phyloP scores from a whole-genome alignment of 1,140 invertebrate genomes.

The Tetranychus cinnabarinus region DNA sequence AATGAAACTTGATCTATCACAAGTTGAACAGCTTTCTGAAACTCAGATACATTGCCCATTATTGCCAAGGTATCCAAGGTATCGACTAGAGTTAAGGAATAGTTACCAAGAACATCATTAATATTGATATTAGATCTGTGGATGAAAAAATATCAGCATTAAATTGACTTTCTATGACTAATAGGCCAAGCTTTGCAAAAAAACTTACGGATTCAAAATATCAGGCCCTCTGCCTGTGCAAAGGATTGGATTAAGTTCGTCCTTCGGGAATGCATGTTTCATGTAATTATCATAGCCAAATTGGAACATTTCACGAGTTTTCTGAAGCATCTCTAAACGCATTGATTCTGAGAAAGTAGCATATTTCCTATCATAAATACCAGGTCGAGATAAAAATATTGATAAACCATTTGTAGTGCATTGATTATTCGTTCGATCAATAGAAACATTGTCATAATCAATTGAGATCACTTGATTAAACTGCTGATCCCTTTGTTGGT shows the following conservation, averaged over 20 bases:
- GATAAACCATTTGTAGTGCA: neutral
- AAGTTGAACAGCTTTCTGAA: slow-evolving; percentile 33
- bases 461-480: too few species aligned
- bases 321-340: slow-evolving; percentile 19
- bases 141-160: slow-evolving; percentile 3
- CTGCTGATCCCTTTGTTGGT: too few species aligned
- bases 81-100: slow-evolving; percentile 30
- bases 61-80: slow-evolving; percentile 29
- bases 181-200: neutral
- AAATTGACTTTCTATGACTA: neutral
- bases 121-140: slow-evolving; percentile 42
- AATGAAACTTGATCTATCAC: slow-evolving; percentile 35
- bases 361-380: slow-evolving; percentile 15
- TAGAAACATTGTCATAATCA: too few species aligned
- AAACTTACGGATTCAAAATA: slow-evolving; percentile 32
- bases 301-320: slow-evolving; percentile 28
- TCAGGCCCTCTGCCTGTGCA: slow-evolving; percentile 33
- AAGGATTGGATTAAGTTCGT: slow-evolving; percentile 33
- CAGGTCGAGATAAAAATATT: slow-evolving; percentile 12
- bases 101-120: slow-evolving; percentile 44
- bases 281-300: slow-evolving; percentile 33
- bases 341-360: slow-evolving; percentile 19
- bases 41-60: slow-evolving; percentile 30
- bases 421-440: neutral
- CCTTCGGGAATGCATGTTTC: slow-evolving; percentile 30